Percentiles rank a stretch among this genome's conserved stretches.
Evolutionary conservation across 2,113 vertebrate genomes (phyloP).

Genomic region (Poecilia latipinna): DNA sequence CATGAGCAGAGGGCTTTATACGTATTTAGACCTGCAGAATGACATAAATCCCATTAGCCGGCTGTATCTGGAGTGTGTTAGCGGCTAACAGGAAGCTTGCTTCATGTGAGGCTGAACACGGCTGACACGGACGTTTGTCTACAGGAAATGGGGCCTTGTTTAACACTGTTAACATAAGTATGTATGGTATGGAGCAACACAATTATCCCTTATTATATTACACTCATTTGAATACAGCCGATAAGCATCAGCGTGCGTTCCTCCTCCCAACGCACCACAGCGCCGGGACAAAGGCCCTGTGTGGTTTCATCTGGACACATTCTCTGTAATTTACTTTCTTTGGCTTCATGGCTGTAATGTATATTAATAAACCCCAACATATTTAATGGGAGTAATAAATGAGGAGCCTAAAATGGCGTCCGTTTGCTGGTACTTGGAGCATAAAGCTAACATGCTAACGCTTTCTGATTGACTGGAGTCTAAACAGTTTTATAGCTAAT

Average conservation of each 20-base stretch:
- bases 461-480: background rate
- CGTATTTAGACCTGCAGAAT: constrained; percentile 21
- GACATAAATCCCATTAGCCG: constrained; percentile 13
- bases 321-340: constrained; percentile 12
- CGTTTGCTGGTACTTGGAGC: background rate
- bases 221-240: constrained; percentile 72
- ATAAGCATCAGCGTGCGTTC: constrained; percentile 70
- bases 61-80: constrained; percentile 47
- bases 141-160: constrained; percentile 68
- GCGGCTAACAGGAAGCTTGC: constrained; percentile 22
- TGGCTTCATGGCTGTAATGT: background rate
- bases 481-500: background rate
- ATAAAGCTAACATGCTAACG: background rate
- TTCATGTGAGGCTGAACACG: constrained; percentile 37
- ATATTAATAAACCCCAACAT: background rate
- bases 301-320: constrained; percentile 47
- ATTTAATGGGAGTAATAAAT: background rate
- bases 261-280: constrained; percentile 47
- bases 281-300: constrained; percentile 63
- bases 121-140: constrained; percentile 61
- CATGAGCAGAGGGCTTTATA: constrained; percentile 16
- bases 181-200: constrained; percentile 77
- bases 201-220: constrained; percentile 82
- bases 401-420: background rate
- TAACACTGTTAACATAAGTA: constrained; percentile 78